A percentile compares a stretch with the other conserved stretches of the same genome.
phyloP scores from a whole-genome alignment of 2,113 vertebrate species.

The Macroglossus sobrinus region DNA sequence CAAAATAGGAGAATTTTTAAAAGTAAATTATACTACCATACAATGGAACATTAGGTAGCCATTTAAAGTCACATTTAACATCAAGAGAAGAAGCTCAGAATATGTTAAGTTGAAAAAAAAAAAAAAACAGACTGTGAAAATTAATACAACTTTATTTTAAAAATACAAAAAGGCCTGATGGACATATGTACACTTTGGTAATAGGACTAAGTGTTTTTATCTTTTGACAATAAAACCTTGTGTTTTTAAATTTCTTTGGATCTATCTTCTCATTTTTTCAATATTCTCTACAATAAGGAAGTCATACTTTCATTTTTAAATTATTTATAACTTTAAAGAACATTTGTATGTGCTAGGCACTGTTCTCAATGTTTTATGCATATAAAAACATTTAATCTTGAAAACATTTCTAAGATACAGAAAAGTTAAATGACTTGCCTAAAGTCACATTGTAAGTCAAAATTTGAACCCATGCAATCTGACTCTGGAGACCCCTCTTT shows the following conservation, averaged over 20 bases:
- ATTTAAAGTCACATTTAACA: constrained; percentile 17
- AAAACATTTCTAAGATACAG: constrained; percentile 35
- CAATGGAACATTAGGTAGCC: background rate
- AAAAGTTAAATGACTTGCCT: background rate
- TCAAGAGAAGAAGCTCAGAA: constrained; percentile 18
- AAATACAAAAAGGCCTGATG: background rate
- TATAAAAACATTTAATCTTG: background rate
- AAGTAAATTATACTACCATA: background rate
- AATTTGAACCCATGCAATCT: background rate
- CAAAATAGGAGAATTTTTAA: background rate
- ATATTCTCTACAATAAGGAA: background rate
- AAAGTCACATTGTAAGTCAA: background rate
- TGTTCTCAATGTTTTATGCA: background rate
- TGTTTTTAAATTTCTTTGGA: background rate
- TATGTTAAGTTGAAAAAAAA: background rate
- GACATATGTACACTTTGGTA: background rate
- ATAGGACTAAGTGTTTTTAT: background rate
- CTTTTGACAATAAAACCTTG: no score
- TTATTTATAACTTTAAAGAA: constrained; percentile 7
- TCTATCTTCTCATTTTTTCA: background rate
- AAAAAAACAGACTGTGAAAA: background rate
- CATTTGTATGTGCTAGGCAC: background rate
- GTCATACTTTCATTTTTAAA: background rate
- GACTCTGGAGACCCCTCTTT: background rate
- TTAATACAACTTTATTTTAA: constrained; percentile 3